Percentiles rank a stretch among this genome's conserved stretches.
phyloP scores from a whole-genome alignment of 2,797 vertebrate species.

The Trichosurus vulpecula region DNA sequence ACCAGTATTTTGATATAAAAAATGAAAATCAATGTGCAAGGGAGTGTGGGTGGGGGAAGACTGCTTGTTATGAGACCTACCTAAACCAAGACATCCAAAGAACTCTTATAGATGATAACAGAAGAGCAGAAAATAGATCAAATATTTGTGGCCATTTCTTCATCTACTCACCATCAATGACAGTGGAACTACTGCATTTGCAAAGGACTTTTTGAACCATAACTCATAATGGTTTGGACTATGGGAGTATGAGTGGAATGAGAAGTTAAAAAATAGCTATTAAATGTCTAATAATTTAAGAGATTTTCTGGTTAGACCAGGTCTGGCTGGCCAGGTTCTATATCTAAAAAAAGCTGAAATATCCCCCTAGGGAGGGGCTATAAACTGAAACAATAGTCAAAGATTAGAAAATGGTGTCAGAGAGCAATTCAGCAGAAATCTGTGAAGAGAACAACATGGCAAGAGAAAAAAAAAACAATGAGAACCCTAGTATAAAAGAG shows the following conservation, averaged over 20 bases:
- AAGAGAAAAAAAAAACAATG: not conserved
- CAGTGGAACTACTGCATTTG: not conserved
- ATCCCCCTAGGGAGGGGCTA: not conserved
- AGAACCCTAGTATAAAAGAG: not conserved
- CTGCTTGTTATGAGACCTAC: not conserved
- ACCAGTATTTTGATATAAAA: not conserved
- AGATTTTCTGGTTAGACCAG: not conserved
- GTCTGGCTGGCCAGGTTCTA: not conserved
- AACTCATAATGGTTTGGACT: not conserved
- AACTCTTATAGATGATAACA: not conserved
- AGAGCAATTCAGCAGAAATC: not conserved
- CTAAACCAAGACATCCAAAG: too few relatives aligned
- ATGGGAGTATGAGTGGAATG: not conserved
- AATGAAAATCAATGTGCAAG: not conserved
- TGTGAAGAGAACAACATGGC: not conserved
- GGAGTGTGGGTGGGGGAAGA: fast-evolving
- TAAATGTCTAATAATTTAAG: not conserved
- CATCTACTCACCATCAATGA: not conserved
- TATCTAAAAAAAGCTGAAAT: not conserved
- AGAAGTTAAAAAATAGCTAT: not conserved
- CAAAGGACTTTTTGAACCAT: not conserved
- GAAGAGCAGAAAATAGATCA: not conserved
- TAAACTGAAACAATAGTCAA: not conserved
- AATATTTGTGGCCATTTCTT: not conserved
- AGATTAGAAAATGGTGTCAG: not conserved